Evolutionary conservation across 64 coral and sea anemone species (phyloP).

Genomic region (Stichodactyla helianthus): DNA sequence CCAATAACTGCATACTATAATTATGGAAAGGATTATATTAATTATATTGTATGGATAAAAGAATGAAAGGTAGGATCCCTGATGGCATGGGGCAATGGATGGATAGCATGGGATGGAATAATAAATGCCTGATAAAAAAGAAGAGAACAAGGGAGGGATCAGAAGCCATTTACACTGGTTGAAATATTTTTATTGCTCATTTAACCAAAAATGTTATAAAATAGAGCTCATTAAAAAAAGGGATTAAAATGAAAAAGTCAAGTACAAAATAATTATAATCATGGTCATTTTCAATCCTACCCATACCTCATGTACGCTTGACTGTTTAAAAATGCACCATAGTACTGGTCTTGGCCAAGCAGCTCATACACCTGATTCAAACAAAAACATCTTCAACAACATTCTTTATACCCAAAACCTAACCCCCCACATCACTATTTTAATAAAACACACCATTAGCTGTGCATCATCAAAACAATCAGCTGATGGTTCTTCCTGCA

Average conservation of each 20-base stretch:
- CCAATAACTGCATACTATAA: neutral
- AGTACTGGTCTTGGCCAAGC: constrained; percentile 75
- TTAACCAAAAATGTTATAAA: too few relatives aligned
- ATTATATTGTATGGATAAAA: too few relatives aligned
- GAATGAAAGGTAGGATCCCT: too few relatives aligned
- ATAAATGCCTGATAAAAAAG: too few relatives aligned
- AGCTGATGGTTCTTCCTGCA: constrained; percentile 67
- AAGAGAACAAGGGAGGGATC: too few relatives aligned
- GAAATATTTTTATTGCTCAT: too few relatives aligned
- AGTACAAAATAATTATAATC: neutral
- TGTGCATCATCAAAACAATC: constrained; percentile 93
- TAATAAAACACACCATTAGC: constrained; percentile 43
- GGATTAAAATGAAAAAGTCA: neutral
- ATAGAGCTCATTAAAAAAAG: too few relatives aligned
- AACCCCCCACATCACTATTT: too few relatives aligned
- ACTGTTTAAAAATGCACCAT: constrained; percentile 91
- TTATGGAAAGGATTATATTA: too few relatives aligned
- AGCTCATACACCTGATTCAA: constrained; percentile 71
- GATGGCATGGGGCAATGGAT: too few relatives aligned
- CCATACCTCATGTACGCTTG: constrained; percentile 78
- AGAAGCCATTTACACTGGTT: too few relatives aligned
- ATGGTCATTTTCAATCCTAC: neutral
- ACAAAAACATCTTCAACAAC: neutral
- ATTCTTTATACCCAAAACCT: neutral
- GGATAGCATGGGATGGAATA: too few relatives aligned